Conservation (phyloP, 2,113 vertebrate species). For the Notarius lentiginosus region DNA sequence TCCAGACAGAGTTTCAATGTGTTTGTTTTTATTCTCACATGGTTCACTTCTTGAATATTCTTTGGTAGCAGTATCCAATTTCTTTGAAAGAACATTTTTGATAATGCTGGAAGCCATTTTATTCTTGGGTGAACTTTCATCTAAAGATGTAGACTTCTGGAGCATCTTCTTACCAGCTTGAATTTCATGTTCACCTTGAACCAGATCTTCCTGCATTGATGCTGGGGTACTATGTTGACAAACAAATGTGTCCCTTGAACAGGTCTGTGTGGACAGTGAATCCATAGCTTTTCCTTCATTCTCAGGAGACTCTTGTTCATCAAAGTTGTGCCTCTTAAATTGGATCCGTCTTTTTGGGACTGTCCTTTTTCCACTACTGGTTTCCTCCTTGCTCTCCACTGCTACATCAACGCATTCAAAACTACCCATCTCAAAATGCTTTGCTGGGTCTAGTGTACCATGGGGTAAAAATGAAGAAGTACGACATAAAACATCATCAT, state of each 20-base stretch:
- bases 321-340: constrained; percentile 79
- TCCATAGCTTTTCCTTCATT: constrained; percentile 61
- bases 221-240: constrained; percentile 71
- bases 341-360: constrained; percentile 95
- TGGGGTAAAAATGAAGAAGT: constrained; percentile 54
- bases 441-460: constrained; percentile 67
- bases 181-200: constrained; percentile 47
- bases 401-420: constrained; percentile 88
- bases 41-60: constrained; percentile 56
- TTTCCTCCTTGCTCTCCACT: constrained; percentile 78
- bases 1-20: constrained; percentile 37
- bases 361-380: constrained; percentile 76
- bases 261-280: constrained; percentile 55
- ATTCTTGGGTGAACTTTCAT: constrained; percentile 73
- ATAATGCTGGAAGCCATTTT: constrained; percentile 85
- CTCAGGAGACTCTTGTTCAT: constrained; percentile 66
- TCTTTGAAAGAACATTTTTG: constrained; percentile 86
- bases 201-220: constrained; percentile 58
- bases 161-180: constrained; percentile 65
- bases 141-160: constrained; percentile 82
- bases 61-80: constrained; percentile 76
- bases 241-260: constrained; percentile 65
- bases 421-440: constrained; percentile 73
- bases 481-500: constrained; percentile 62
- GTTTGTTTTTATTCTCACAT: constrained; percentile 49